Percentiles rank a stretch among this genome's conserved stretches.
phyloP scores from a whole-genome alignment of 2,797 vertebrate species.

The Coendou prehensilis region DNA sequence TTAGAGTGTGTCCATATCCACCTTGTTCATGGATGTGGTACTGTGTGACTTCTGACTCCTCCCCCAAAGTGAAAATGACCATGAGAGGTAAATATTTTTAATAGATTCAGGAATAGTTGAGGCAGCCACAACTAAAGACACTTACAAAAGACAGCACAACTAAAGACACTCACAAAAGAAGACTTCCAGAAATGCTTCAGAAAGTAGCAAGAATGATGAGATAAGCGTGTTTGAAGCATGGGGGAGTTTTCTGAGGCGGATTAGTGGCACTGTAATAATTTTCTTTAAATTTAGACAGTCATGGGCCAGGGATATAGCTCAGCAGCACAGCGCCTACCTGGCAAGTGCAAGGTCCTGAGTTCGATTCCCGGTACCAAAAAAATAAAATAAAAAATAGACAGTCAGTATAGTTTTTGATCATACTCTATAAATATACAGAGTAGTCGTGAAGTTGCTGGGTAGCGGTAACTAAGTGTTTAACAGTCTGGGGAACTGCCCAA shows the following conservation, averaged over 20 bases:
- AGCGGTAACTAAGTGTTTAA: not conserved
- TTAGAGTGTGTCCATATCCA: not conserved
- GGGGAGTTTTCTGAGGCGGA: not conserved
- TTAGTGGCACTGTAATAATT: not conserved
- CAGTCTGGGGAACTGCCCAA: not conserved
- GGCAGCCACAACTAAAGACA: not conserved
- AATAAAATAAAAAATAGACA: not conserved
- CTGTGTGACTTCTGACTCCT: not conserved
- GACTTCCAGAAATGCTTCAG: not conserved
- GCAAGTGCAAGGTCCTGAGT: too few species aligned
- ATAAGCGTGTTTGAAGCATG: not conserved
- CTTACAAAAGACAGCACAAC: not conserved
- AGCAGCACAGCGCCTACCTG: too few species aligned
- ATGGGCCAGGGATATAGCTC: not conserved
- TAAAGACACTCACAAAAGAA: not conserved
- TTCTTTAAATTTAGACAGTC: not conserved
- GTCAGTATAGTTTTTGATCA: not conserved
- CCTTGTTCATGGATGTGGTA: not conserved
- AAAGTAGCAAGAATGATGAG: not conserved
- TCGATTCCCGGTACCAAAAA: too few species aligned
- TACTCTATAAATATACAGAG: not conserved
- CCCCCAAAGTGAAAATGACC: not conserved
- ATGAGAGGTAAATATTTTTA: not conserved
- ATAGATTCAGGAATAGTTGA: not conserved
- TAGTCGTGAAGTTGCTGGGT: not conserved